Percentiles rank a stretch among this genome's conserved stretches.
phyloP scores from a whole-genome alignment of 2,888 invertebrate species.

The Plagodis pulveraria region DNA sequence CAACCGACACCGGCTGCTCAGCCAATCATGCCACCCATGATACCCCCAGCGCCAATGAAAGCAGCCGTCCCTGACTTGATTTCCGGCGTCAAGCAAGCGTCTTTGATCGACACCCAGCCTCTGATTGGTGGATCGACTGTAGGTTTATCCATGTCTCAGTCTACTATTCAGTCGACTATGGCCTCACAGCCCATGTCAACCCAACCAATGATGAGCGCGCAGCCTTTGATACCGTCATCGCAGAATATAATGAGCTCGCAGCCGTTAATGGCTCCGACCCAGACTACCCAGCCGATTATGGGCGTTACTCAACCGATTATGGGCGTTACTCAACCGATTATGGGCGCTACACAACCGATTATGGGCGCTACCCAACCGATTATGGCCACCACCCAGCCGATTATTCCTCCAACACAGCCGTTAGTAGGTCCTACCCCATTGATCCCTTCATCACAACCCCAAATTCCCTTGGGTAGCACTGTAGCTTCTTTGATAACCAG shows the following conservation, averaged over 20 bases:
- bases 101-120: slow-evolving; percentile 43
- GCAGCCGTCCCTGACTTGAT: slow-evolving; percentile 68
- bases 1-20: slow-evolving; percentile 20
- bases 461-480: slow-evolving; percentile 51
- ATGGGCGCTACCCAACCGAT: slow-evolving; percentile 56
- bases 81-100: slow-evolving; percentile 62
- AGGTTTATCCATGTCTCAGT: slow-evolving; percentile 28
- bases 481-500: slow-evolving; percentile 60
- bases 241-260: slow-evolving; percentile 36
- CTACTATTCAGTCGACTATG: slow-evolving; percentile 20
- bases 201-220: slow-evolving; percentile 35
- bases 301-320: slow-evolving; percentile 34
- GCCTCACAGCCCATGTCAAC: slow-evolving; percentile 16
- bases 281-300: slow-evolving; percentile 24
- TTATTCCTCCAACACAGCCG: slow-evolving; percentile 41
- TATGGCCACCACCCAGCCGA: slow-evolving; percentile 40
- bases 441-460: slow-evolving; percentile 48
- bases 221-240: slow-evolving; percentile 40
- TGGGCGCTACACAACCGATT: slow-evolving; percentile 55
- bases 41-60: slow-evolving; percentile 42
- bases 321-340: slow-evolving; percentile 44
- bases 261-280: slow-evolving; percentile 20
- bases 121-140: slow-evolving; percentile 36
- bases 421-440: slow-evolving; percentile 40
- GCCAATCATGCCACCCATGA: slow-evolving; percentile 26